Evolutionary conservation across 2,888 invertebrate species (phyloP).

Genomic region (Argyra leucocephala): DNA sequence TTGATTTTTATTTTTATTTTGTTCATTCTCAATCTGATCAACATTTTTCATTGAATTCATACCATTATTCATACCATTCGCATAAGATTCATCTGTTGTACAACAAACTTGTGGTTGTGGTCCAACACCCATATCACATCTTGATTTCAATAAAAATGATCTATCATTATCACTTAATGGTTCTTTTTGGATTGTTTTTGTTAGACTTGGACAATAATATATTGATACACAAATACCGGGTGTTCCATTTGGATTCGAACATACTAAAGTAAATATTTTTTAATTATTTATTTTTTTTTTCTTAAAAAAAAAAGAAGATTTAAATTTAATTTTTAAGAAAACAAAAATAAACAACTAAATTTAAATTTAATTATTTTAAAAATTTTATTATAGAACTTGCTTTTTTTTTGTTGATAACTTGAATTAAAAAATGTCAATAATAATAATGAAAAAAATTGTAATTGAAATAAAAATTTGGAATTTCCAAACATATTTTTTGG

Average conservation of each 20-base stretch:
- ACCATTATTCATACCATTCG: not conserved
- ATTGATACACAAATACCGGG: constrained; percentile 35
- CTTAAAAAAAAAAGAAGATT: no score
- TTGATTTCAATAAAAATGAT: constrained; percentile 32
- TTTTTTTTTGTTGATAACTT: no score
- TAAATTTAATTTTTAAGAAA: no score
- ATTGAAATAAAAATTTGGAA: no score
- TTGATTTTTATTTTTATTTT: not conserved
- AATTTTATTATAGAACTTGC: no score
- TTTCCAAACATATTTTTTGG: no score
- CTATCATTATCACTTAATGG: constrained; percentile 25
- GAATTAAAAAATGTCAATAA: no score
- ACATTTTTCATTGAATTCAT: not conserved
- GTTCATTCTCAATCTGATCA: not conserved
- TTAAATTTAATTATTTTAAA: no score
- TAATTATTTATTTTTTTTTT: no score
- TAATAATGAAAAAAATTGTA: no score
- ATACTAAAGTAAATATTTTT: constrained; percentile 12
- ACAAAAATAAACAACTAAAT: no score
- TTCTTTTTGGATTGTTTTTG: constrained; percentile 27
- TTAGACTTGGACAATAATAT: constrained; percentile 34
- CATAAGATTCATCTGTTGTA: constrained; percentile 29
- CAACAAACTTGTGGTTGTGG: constrained; percentile 37
- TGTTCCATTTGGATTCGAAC: constrained; percentile 43
- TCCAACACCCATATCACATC: constrained; percentile 33